Base-by-base conservation (phyloP, 2,888 invertebrate species). In the Proisotoma minuta region DNA sequence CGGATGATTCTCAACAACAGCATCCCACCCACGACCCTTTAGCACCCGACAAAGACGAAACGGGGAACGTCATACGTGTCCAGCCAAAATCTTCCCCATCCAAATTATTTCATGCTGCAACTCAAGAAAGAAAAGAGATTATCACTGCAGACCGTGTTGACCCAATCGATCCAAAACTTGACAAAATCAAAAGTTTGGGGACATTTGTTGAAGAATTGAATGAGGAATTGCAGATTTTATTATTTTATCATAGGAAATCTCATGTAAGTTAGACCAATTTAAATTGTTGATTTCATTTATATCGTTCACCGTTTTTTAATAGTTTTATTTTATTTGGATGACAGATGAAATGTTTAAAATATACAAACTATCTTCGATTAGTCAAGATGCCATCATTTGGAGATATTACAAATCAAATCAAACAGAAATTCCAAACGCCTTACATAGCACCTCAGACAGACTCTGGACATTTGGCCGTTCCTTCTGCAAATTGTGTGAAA, bases 211-310 rank as follows among this genome's bases (percentile, higher is more conserved):
- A 43, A 43, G 43, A 43, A 43, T 20, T 43, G 43, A 43, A 4
- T 43, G 43, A 43, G 5, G 43, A 43, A 43, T n/a, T 43, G 5
- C 18, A 43, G 18, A 43, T 43, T 12, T 4, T 43, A 5, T 43
- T 43, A n/a, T 43, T 43, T 43, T 43, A 43, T 43, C 43, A 43
- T 43, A 15, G 43, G 18, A 43, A 43, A 43, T 43, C 18, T n/a
- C 20, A 43, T 43, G 43, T n/a, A 43, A 43, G 43, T n/a, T n/a
- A n/a, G n/a, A n/a, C n/a, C n/a, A n/a, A n/a, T 12, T n/a, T 4
- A 12, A 43, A 12, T 43, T 43, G 18, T n/a, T n/a, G 18, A 12
- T 43, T n/a, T 43, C 15, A 12, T 34, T 34, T 10, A 10, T 34
- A 15, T 15, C 15, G 34, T 10, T 34, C 34, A 34, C 15, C 15